These are phyloP conservation scores for Caenorhabditis elegans DNA, from an alignment of 1,140 invertebrate species.

Conservation along the genomic window WBcel235 BX284602.5:5132001-5132500, in stretches of 20 bases:
- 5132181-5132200: constrained; percentile 67
- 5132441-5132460: too few species aligned
- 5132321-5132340: constrained; percentile 3
- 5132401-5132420: constrained; percentile 33
- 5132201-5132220: constrained; percentile 51
- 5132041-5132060: constrained; percentile 59
- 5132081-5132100: neutral
- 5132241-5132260: constrained; percentile 24
- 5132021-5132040: constrained; percentile 59
- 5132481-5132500: too few species aligned
- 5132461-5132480: too few species aligned
- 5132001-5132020: constrained; percentile 60
- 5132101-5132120: constrained; percentile 48
- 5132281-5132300: neutral
- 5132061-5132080: constrained; percentile 62
- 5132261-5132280: neutral
- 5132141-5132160: constrained; percentile 68
- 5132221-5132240: constrained; percentile 23
- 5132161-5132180: constrained; percentile 68
- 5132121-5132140: constrained; percentile 68
- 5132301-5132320: constrained; percentile 8
- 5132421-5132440: neutral
- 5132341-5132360: constrained; percentile 9
- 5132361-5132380: constrained; percentile 8
- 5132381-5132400: constrained; percentile 6